A percentile compares a stretch with the other conserved stretches of the same genome.
Conservation (phyloP, 2,888 invertebrate genomes). For the Sphaeridia pumilis region DNA sequence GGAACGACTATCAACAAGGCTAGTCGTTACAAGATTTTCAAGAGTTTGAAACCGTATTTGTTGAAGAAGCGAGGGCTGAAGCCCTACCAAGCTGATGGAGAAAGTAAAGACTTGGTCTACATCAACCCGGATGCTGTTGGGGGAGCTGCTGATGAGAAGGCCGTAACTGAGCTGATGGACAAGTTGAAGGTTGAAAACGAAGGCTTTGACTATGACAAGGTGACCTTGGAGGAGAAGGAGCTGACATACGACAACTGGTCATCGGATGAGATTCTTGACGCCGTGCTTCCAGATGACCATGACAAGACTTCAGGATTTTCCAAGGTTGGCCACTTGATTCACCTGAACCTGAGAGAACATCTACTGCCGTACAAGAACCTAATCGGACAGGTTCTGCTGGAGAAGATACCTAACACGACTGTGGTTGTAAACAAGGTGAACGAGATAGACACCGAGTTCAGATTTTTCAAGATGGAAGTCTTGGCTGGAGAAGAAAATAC, state of each 20-base stretch:
- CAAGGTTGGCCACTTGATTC: conserved; percentile 84
- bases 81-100: conserved; percentile 47
- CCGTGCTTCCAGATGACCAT: conserved; percentile 67
- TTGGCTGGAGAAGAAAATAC: conserved; percentile 66
- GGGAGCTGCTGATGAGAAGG: conserved; percentile 48
- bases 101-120: conserved; percentile 43
- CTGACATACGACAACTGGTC: conserved; percentile 72
- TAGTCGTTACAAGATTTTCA: conserved; percentile 42
- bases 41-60: conserved; percentile 54
- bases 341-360: conserved; percentile 79
- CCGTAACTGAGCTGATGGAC: background rate
- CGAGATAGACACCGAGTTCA: conserved; percentile 72
- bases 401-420: conserved; percentile 61
- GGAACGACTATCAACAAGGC: conserved; percentile 17
- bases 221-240: conserved; percentile 42
- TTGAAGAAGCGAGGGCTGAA: conserved; percentile 63
- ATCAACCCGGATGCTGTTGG: conserved; percentile 58
- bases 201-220: conserved; percentile 45
- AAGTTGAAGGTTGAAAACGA: conserved; percentile 35
- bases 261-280: conserved; percentile 60
- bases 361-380: conserved; percentile 64
- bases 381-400: conserved; percentile 75
- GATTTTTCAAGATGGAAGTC: conserved; percentile 87
- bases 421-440: conserved; percentile 87
- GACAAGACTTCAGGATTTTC: conserved; percentile 74